Evolutionary conservation across 2,113 vertebrate genomes (phyloP).

Genomic region (rabbit (Oryctolagus cuniculus)): DNA sequence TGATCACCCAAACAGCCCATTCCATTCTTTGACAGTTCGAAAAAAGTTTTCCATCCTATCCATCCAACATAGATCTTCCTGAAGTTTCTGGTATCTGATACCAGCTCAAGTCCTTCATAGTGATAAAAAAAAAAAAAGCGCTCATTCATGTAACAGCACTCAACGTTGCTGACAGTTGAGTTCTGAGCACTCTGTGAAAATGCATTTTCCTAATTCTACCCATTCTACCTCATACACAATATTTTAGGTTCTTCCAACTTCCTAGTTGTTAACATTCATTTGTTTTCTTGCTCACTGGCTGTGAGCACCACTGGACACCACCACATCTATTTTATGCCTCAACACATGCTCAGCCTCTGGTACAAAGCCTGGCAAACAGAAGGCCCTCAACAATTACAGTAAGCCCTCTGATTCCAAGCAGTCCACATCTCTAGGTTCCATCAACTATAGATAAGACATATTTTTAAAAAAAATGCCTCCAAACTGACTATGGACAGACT

Average conservation of each 20-base stretch:
- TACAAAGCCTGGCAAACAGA: background rate
- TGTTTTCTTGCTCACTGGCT: background rate
- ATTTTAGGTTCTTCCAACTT: background rate
- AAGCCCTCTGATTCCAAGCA: no score
- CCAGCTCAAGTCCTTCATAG: background rate
- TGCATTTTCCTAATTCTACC: background rate
- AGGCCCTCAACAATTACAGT: background rate
- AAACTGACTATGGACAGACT: no score
- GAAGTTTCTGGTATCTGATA: background rate
- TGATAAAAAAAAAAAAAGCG: background rate
- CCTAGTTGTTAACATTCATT: background rate
- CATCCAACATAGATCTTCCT: background rate
- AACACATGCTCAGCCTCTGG: background rate
- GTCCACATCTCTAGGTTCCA: no score
- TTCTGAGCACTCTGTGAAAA: slow-evolving; percentile 9
- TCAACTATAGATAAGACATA: no score
- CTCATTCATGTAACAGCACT: background rate
- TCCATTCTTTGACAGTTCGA: background rate
- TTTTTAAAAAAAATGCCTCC: no score
- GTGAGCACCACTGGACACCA: background rate
- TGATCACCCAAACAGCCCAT: background rate
- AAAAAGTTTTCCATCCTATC: background rate
- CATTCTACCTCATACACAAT: background rate
- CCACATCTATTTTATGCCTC: background rate
- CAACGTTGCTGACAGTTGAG: background rate